Evolutionary conservation across 2,888 invertebrate genomes (phyloP), one percentile per base, ranked within the genome.

Genomic region (Dexiosoma caninum): DNA sequence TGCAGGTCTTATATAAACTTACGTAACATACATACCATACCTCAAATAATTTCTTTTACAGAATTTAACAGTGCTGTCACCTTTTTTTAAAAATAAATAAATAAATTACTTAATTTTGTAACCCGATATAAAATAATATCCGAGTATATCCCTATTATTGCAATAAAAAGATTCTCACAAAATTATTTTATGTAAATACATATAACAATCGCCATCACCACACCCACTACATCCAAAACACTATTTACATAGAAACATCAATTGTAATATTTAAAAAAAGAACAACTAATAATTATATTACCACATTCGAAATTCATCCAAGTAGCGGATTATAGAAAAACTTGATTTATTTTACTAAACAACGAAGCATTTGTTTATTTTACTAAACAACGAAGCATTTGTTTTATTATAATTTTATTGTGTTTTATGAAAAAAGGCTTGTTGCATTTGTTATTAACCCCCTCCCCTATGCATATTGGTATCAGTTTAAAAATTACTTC

Each of bases 41-140:
- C 10, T 21, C n/a, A n/a, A n/a, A n/a, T n/a, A n/a, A 19, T 23
- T 14, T 6, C 53, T 14, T 37, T 42, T 35, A 32, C 37, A 35
- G 74, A 55, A 71, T 60, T 77, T 78, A 55, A 82, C 84, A 84
- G 84, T 84, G 84, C 84, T 84, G 83, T 84, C 83, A 83, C 83
- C 83, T 83, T 82, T 80, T 79, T 51, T n/a, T n/a, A n/a, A n/a
- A n/a, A 78, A 60, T 66, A 57, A 46, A 60, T 49, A 0, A 49
- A 37, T 27, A 49, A 55, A 46, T 6, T 3, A 23, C 16, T 49
- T 32, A 23, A 55, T 16, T 64, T 57, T 10, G 32, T 42, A 60
- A 49, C 32, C 49, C 9, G 14, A 40, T 14, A 4, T 21, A 71
- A 16, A 30, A 46, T n/a, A 23, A 32, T 16, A 46, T 14, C n/a